Evolutionary conservation across 2,797 vertebrate genomes (phyloP).

Genomic region (Coregonus ussuriensis): DNA sequence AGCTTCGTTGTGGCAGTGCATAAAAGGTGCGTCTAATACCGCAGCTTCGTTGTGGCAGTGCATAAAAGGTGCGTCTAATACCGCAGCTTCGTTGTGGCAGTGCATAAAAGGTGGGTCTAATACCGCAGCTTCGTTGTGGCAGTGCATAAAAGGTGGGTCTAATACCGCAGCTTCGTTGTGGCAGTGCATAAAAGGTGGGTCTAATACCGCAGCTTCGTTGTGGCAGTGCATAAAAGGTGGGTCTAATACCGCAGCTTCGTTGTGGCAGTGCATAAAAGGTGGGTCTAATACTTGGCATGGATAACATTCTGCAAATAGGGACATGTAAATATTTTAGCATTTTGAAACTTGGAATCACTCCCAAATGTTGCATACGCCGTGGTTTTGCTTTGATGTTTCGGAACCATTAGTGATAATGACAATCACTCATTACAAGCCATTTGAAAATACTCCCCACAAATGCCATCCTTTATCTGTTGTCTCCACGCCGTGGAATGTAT

Average conservation of each 20-base stretch:
- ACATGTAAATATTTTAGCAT: conserved; percentile 42
- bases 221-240: neutral
- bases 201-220: neutral
- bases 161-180: neutral
- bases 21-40: neutral
- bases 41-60: neutral
- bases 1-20: neutral
- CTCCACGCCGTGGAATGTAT: conserved; percentile 76
- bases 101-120: neutral
- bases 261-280: neutral
- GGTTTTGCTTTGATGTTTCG: conserved; percentile 73
- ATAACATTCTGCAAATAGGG: conserved; percentile 29
- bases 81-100: neutral
- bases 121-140: neutral
- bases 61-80: neutral
- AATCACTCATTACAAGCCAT: conserved; percentile 86
- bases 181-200: neutral
- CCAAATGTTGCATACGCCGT: conserved; percentile 70
- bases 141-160: neutral
- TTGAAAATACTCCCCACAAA: conserved; percentile 86
- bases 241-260: neutral
- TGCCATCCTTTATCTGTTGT: conserved; percentile 87
- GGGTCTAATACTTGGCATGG: neutral
- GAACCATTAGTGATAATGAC: conserved; percentile 86
- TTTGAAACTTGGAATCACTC: conserved; percentile 69